Evolutionary conservation across 2,888 invertebrate genomes (phyloP), one percentile per base, ranked within the genome.

Genomic region (Eulithis testata): DNA sequence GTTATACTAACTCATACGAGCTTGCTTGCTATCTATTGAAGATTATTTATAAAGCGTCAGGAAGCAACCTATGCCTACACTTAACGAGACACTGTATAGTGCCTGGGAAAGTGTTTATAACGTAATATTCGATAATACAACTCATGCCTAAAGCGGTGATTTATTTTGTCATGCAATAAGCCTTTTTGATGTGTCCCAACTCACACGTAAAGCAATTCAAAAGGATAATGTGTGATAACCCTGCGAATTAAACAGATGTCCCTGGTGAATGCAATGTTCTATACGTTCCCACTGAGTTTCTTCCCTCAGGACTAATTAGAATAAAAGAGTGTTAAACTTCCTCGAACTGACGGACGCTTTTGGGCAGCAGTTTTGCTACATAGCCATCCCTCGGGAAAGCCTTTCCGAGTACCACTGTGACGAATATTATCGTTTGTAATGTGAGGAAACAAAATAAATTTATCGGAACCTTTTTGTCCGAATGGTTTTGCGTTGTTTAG

Each of bases 281-380:
- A 84, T 80, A 76, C 80, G 81, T 79, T 78, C 76, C 79, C 80
- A 79, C 78, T 72, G 82, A 87, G 85, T 86, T 85, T 77, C 66
- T 68, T 72, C 89, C 81, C 85, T 64, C 66, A 77, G 82, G 88
- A 76, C 82, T 89, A 90, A 90, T 91, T 90, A 89, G 85, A 87
- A 87, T 89, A 88, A 88, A 90, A 89, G 86, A 88, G 88, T 88
- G 88, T 87, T 87, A 88, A 89, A 89, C 84, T 89, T 87, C 73
- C 74, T 76, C 74, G 80, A 83, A 87, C 83, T 84, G 85, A 84
- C 81, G 82, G 82, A 78, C 82, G 79, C 76, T 76, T 84, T 86
- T 81, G 80, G 81, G 75, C 73, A 79, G 59, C 74, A 76, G 75
- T 80, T 80, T 76, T 71, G 77, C 72, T 73, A 78, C 73, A 76